Percentiles rank a stretch among this genome's conserved stretches.
phyloP scores from a whole-genome alignment of 1,140 invertebrate species.

The Tyrophagus putrescentiae region DNA sequence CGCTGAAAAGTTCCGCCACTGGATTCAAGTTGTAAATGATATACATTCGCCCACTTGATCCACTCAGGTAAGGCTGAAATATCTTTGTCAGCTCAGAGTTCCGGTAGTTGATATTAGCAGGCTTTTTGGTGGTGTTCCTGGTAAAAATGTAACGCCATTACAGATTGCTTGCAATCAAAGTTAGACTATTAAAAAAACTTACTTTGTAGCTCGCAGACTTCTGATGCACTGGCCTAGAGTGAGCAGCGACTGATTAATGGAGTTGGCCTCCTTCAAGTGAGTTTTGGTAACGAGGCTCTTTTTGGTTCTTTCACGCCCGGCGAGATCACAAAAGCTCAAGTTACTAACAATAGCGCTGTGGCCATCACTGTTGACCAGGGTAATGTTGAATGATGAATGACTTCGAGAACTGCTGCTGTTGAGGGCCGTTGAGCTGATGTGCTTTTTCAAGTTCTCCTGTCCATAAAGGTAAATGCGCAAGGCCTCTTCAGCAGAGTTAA shows the following conservation, averaged over 20 bases:
- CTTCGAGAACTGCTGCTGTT: constrained; percentile 66
- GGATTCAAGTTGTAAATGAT: constrained; percentile 72
- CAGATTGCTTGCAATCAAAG: constrained; percentile 30
- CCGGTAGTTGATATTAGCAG: constrained; percentile 44
- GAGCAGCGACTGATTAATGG: constrained; percentile 74
- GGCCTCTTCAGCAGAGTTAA: constrained; percentile 58
- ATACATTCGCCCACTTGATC: constrained; percentile 40
- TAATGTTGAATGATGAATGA: constrained; percentile 16
- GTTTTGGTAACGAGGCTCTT: constrained; percentile 71
- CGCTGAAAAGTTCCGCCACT: constrained; percentile 49
- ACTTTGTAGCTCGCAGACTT: constrained; percentile 41
- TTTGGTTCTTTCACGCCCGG: constrained; percentile 69
- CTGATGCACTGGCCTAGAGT: constrained; percentile 69
- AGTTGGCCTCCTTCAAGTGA: constrained; percentile 66
- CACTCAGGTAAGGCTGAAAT: constrained; percentile 43
- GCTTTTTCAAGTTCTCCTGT: constrained; percentile 49
- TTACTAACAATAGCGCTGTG: constrained; percentile 28
- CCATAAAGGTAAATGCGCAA: constrained; percentile 55
- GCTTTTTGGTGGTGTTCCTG: too few relatives aligned
- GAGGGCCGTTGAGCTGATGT: constrained; percentile 64
- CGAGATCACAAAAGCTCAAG: constrained; percentile 73
- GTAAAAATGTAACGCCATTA: not conserved
- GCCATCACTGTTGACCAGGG: constrained; percentile 9
- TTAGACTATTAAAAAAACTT: constrained; percentile 23
- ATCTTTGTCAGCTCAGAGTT: constrained; percentile 66